Conservation (phyloP, 2,888 invertebrate genomes). For the Labia minor region DNA sequence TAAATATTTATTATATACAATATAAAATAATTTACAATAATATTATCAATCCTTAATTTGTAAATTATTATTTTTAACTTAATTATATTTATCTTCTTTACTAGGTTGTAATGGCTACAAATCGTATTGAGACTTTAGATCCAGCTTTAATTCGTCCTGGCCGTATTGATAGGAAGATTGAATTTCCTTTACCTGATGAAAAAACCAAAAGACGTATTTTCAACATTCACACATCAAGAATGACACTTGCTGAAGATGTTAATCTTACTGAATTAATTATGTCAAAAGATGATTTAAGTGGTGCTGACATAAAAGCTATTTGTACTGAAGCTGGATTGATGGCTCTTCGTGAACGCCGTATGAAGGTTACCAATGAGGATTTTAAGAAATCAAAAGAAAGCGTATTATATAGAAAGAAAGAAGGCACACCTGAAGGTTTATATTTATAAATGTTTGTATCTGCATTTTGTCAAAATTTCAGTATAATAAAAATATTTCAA, state of each 20-base stretch:
- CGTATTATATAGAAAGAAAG: conserved; percentile 96
- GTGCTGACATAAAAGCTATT: conserved; percentile 96
- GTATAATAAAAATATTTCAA: background rate
- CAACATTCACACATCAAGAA: conserved; percentile 95
- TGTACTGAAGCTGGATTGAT: conserved; percentile 98
- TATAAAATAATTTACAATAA: no score
- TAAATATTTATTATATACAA: no score
- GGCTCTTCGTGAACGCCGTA: conserved; percentile 92
- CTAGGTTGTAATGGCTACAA: conserved; percentile 92
- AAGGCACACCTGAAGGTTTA: conserved; percentile 97
- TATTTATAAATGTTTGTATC: conserved; percentile 70
- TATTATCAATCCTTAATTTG: no score
- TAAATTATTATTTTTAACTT: background rate
- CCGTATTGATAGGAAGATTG: conserved; percentile 97
- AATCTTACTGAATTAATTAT: conserved; percentile 94
- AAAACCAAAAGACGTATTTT: conserved; percentile 96
- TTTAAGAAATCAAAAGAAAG: conserved; percentile 99
- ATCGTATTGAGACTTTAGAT: conserved; percentile 95
- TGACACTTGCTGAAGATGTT: conserved; percentile 96
- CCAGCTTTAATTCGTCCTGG: conserved; percentile 98
- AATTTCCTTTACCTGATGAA: conserved; percentile 98
- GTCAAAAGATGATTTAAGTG: conserved; percentile 98
- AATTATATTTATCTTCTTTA: conserved; percentile 22
- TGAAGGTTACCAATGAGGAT: conserved; percentile 99
- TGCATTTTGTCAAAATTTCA: background rate